Base-by-base conservation (phyloP, 2,113 vertebrate genomes). In the Myanophis thanlyinensis region DNA sequence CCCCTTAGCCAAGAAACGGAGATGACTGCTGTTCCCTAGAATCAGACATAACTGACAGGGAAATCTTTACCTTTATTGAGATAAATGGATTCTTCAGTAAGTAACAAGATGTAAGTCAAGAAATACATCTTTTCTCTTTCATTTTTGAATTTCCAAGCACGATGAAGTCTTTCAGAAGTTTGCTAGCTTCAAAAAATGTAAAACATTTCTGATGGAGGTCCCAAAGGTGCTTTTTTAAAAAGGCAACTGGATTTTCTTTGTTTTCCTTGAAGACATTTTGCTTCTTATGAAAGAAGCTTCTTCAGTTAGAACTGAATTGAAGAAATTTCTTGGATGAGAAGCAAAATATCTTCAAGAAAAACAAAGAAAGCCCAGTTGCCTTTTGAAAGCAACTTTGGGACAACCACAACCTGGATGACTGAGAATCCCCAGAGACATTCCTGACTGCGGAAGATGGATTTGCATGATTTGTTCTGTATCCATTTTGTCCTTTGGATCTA, bases 121-220 rank as follows among this genome's bases (percentile, higher is more conserved):
- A 47, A 88, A 1, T 49, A 54, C 92, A 88, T 91, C 59, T 91
- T 90, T 1, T 35, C 44, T 48, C 73, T 0, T 56, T 9, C 94
- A 80, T 85, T 91, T 95, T 94, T 91, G 87, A 10, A 90, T 91
- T 80, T 59, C 53, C 5, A n/a, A 90, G 90, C 67, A 90, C 22
- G 20, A 87, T 87, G n/a, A 47, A 67, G 27, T 53, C 48, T 30
- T 0, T 0, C 48, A 88, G 80, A 30, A 30, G n/a, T n/a, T 0
- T 85, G 87, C 46, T 53, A 90, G 52, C 0, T 0, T 40, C 53
- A 12, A 92, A 93, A 25, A 0, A 3, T 40, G 54, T 80, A 93
- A 87, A 0, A 85, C n/a, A 54, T 90, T 92, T 85, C 6, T 51
- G 27, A 5, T 0, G 2, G 4, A 44, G 85, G 2, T 62, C 56